Percentiles rank a stretch among this genome's conserved stretches.
Evolutionary conservation across 2,888 invertebrate genomes (phyloP).

Genomic region (Diploptera punctata): DNA sequence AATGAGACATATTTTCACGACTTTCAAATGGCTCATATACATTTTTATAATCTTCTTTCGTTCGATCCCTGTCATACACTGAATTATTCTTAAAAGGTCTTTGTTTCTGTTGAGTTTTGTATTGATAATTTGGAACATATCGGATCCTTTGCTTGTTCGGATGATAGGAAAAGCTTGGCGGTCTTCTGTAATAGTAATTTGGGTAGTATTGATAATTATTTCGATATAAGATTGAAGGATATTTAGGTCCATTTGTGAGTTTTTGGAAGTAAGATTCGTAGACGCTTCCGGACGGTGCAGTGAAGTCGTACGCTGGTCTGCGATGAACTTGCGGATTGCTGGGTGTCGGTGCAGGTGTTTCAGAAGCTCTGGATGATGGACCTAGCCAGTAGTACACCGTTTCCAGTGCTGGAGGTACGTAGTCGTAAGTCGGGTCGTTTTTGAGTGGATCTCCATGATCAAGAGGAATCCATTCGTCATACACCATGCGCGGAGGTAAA

Average conservation of each 20-base stretch:
- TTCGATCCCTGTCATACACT: not conserved
- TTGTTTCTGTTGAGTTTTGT: constrained; percentile 35
- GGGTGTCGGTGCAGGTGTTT: constrained; percentile 52
- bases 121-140: constrained; percentile 40
- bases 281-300: constrained; percentile 51
- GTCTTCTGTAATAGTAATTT: constrained; percentile 48
- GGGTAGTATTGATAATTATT: not conserved
- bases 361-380: constrained; percentile 62
- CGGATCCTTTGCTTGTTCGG: not conserved
- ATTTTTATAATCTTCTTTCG: not conserved
- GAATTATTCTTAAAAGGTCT: not conserved
- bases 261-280: constrained; percentile 57
- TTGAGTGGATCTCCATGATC: constrained; percentile 82
- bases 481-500: constrained; percentile 79
- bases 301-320: constrained; percentile 2
- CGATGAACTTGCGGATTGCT: not conserved
- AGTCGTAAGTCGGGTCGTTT: constrained; percentile 85
- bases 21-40: not conserved
- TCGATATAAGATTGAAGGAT: constrained; percentile 45
- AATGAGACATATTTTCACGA: not conserved
- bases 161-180: too few relatives aligned
- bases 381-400: constrained; percentile 83
- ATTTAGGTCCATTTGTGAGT: constrained; percentile 59
- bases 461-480: constrained; percentile 85
- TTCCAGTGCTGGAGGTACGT: constrained; percentile 81